Evolutionary conservation across 2,888 invertebrate species (phyloP), one percentile per base, ranked within the genome.

Genomic region (Suillia variegata): DNA sequence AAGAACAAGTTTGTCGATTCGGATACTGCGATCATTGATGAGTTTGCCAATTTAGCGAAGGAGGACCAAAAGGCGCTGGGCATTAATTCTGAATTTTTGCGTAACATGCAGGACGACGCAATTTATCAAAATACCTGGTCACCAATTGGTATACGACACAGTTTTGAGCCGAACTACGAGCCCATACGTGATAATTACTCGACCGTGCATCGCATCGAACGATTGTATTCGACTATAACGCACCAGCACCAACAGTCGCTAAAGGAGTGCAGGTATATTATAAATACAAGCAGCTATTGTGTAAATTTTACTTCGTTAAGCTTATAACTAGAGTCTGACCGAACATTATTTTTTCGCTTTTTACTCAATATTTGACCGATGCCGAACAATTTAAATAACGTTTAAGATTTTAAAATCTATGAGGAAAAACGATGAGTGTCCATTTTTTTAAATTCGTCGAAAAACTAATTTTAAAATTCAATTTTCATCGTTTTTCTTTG

Each of bases 1-100:
- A 83, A 81, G 67, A 84, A 84, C 13, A 67, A 78, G 20, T 67
- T 72, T 2, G n/a, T n/a, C n/a, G 75, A 73, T 26, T 76, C 81
- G 2, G 78, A 74, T 47, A 70, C 68, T 2, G 70, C 75, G n/a
- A 70, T 82, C 5, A 75, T 79, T 2, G 75, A 80, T 58, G 81
- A 83, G 59, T 65, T 81, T 53, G 73, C 77, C 8, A 72, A 68
- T 47, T 66, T 75, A 60, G 67, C 65, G 31, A 70, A 71, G 15
- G 70, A 76, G 12, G 73, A 79, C 48, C 71, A 69, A 31, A 68
- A 75, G 33, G 70, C 66, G 1, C 56, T 75, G 50, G 68, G 67
- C 15, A 62, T 77, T 1, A 69, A 69, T n/a, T 61, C 64, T 1
- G 62, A 77, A n/a, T 57, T 76, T 2, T 64, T 76, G 47, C 67